Evolutionary conservation across 1,140 invertebrate genomes (phyloP).

Genomic region (Tetramorium parvispinum): DNA sequence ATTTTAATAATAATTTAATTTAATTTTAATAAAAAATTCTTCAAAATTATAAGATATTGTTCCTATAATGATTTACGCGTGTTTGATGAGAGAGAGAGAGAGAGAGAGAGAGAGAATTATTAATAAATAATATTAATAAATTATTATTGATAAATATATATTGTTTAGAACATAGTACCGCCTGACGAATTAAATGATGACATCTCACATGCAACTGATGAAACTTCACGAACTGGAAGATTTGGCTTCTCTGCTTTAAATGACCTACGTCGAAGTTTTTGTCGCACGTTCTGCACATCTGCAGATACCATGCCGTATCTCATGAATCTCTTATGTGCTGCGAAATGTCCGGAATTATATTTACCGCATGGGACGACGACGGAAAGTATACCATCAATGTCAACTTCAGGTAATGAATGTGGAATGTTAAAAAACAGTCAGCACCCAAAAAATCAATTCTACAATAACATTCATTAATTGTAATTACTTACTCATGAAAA

Average conservation of each 20-base stretch:
- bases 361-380: neutral
- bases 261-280: neutral
- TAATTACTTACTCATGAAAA: too few relatives aligned
- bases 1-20: constrained; percentile 9
- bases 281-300: neutral
- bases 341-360: constrained; percentile 66
- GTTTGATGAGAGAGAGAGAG: neutral
- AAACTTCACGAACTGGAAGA: constrained; percentile 13
- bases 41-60: neutral
- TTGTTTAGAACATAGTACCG: neutral
- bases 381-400: too few relatives aligned
- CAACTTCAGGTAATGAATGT: too few relatives aligned
- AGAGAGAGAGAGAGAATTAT: neutral
- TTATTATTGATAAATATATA: neutral
- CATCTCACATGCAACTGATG: neutral
- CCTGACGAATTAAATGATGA: neutral
- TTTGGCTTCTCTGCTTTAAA: constrained; percentile 49
- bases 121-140: neutral
- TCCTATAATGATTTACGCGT: neutral
- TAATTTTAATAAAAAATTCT: neutral
- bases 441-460: too few relatives aligned
- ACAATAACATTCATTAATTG: too few relatives aligned
- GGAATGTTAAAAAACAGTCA: too few relatives aligned
- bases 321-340: neutral
- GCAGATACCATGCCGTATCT: neutral